These are phyloP conservation scores for Chanos chanos DNA, from an alignment of 2,797 vertebrate species.

Conservation along the genomic window DNA sequence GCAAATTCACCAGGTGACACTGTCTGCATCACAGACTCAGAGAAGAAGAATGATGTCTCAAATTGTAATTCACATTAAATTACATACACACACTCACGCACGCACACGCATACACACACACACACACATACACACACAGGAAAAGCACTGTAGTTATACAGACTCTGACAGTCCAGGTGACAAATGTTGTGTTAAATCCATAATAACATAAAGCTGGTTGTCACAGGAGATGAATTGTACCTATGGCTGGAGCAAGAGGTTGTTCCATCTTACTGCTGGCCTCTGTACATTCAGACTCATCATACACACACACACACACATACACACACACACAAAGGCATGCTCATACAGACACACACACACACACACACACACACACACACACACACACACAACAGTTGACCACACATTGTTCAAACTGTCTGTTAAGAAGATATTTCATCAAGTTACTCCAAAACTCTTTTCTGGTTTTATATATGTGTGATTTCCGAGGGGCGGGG, in stretches of 20 bases:
- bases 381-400: not conserved
- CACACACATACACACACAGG: constrained; percentile 19
- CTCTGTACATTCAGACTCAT: not conserved
- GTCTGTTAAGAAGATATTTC: too few species aligned
- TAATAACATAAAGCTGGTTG: constrained; percentile 49
- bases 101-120: not conserved
- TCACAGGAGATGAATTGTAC: constrained; percentile 56
- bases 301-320: not conserved
- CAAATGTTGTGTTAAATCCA: constrained; percentile 52
- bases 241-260: constrained; percentile 31
- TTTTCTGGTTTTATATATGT: too few species aligned
- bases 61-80: not conserved
- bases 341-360: not conserved
- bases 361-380: not conserved
- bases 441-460: too few species aligned
- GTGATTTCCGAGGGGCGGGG: too few species aligned
- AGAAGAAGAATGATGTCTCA: too few species aligned
- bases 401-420: not conserved
- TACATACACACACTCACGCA: not conserved
- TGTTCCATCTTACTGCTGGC: constrained; percentile 51
- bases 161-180: constrained; percentile 42
- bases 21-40: too few species aligned
- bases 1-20: too few species aligned
- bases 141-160: constrained; percentile 43
- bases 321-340: not conserved